These are phyloP conservation scores for Stichopus chloronotus DNA, from an alignment of 35 echinoderm and acorn worm species.

Conservation along the genomic window DNA sequence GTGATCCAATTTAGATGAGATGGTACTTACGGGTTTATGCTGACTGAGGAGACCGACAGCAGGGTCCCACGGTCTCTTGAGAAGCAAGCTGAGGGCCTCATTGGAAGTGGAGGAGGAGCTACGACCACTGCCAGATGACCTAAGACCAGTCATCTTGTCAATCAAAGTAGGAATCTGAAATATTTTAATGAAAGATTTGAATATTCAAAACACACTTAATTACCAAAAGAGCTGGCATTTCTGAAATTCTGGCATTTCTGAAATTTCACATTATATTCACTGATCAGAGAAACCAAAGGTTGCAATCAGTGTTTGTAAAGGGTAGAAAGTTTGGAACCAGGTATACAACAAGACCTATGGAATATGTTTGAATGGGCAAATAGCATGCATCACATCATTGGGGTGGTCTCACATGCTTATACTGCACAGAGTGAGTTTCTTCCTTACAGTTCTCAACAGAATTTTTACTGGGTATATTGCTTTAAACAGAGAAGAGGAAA, in stretches of 20 bases:
- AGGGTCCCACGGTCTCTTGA: slow-evolving; percentile 98
- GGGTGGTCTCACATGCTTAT: too few species aligned
- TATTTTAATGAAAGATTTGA: background rate
- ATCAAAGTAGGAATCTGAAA: slow-evolving; percentile 87
- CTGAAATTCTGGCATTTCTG: background rate
- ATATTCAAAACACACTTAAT: background rate
- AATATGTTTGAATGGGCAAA: too few species aligned
- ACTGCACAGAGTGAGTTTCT: too few species aligned
- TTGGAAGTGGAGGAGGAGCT: slow-evolving; percentile 67
- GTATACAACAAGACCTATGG: too few species aligned
- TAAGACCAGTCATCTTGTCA: slow-evolving; percentile 88
- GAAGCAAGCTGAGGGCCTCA: slow-evolving; percentile 80
- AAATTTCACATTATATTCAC: background rate
- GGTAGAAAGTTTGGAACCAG: too few species aligned
- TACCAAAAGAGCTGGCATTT: background rate
- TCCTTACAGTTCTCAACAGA: too few species aligned
- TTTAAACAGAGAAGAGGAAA: too few species aligned
- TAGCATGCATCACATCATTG: too few species aligned
- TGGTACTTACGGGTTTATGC: slow-evolving; percentile 86
- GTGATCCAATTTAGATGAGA: background rate
- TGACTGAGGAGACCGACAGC: slow-evolving; percentile 81
- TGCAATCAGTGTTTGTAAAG: too few species aligned
- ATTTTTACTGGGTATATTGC: too few species aligned
- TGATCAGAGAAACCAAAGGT: too few species aligned
- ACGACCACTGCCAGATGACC: slow-evolving; percentile 38